Evolutionary conservation across 2,888 invertebrate genomes (phyloP).

Genomic region (Dryobotodes eremita): DNA sequence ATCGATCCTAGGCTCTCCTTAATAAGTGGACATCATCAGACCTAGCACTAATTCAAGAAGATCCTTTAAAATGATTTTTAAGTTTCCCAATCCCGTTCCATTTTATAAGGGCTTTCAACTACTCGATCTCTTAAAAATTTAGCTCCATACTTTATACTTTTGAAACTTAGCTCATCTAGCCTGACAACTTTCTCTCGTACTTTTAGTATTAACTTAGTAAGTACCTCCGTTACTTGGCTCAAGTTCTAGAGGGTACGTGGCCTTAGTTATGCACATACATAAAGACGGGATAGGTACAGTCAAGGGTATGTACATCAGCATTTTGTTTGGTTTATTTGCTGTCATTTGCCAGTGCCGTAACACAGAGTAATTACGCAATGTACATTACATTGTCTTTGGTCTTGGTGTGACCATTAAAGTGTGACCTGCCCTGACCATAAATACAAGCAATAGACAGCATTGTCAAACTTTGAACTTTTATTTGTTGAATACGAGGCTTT

Average conservation of each 20-base stretch:
- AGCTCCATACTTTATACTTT: conserved; percentile 14
- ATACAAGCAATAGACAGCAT: too few relatives aligned
- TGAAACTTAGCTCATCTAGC: conserved; percentile 35
- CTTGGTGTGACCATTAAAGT: not conserved
- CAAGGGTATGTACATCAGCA: not conserved
- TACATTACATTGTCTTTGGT: not conserved
- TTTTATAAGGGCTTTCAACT: conserved; percentile 11
- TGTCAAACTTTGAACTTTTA: not conserved
- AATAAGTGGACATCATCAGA: not conserved
- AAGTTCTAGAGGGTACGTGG: conserved; percentile 24
- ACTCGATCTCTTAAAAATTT: conserved; percentile 25
- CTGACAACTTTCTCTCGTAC: conserved; percentile 11
- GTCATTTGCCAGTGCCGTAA: not conserved
- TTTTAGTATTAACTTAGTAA: conserved; percentile 39
- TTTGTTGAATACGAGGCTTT: not conserved
- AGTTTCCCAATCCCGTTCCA: not conserved
- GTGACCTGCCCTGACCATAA: too few relatives aligned
- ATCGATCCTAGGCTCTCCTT: not conserved
- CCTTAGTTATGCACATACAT: conserved; percentile 38
- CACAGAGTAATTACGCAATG: not conserved
- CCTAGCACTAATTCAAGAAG: not conserved
- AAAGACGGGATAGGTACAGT: conserved; percentile 29
- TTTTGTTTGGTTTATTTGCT: not conserved
- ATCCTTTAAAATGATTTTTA: not conserved
- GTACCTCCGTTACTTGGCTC: conserved; percentile 23